phyloP scores from a whole-genome alignment of 2,888 invertebrate species.

The Aporophyla lueneburgensis region DNA sequence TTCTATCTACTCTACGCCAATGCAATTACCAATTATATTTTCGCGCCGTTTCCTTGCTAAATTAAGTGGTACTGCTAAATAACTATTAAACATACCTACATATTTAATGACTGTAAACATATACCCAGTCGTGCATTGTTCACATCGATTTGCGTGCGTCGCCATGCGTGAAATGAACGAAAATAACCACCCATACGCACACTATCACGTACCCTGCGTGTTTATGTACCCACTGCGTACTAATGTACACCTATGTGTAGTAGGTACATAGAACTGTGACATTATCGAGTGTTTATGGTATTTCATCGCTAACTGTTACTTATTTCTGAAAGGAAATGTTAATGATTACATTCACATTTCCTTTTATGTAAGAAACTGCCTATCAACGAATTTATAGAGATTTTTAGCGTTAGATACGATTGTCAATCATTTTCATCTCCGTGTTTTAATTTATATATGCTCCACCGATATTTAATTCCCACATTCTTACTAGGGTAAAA shows the following conservation, averaged over 20 bases:
- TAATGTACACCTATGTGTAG: slow-evolving; percentile 22
- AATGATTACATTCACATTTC: neutral
- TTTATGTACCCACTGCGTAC: slow-evolving; percentile 50
- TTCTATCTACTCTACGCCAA: neutral
- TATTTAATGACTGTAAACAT: slow-evolving; percentile 51
- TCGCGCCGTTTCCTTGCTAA: neutral
- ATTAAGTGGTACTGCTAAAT: slow-evolving; percentile 6
- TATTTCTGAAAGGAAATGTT: neutral
- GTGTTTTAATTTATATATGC: neutral
- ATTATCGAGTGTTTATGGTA: neutral
- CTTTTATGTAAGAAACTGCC: neutral
- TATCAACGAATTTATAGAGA: neutral
- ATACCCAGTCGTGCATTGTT: slow-evolving; percentile 61
- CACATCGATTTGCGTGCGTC: slow-evolving; percentile 78
- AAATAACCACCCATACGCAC: slow-evolving; percentile 78
- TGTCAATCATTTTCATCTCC: neutral
- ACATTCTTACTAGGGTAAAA: too few species aligned
- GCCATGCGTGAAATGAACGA: slow-evolving; percentile 85
- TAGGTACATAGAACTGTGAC: slow-evolving; percentile 15
- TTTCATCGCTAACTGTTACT: neutral
- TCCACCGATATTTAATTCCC: neutral
- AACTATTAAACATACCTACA: slow-evolving; percentile 46
- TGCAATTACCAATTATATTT: neutral
- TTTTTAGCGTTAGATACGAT: neutral
- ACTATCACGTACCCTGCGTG: slow-evolving; percentile 60